These are phyloP conservation scores for Pantala flavescens DNA, from an alignment of 1,140 invertebrate genomes.

Conservation along the genomic window DNA sequence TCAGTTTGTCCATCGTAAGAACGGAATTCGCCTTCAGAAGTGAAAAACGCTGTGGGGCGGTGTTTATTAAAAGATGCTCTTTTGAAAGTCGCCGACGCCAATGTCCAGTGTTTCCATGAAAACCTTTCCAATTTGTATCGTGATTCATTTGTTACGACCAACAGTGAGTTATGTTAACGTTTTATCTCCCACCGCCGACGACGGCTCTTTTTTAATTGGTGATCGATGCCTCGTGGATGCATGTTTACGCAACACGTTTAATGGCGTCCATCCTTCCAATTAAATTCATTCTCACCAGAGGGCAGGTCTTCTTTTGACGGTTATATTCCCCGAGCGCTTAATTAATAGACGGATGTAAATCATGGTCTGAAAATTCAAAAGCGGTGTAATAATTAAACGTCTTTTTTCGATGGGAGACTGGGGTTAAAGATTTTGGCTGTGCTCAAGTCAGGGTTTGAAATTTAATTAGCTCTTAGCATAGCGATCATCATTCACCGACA, in stretches of 20 bases:
- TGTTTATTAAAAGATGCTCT: no score
- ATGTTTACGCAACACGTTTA: neutral
- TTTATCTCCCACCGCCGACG: neutral
- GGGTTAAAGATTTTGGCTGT: no score
- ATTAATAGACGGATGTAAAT: neutral
- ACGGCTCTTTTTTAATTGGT: neutral
- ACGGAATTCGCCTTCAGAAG: no score
- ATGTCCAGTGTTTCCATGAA: neutral
- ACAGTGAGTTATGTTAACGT: neutral
- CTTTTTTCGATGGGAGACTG: no score
- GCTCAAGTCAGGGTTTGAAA: no score
- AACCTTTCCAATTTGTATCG: neutral
- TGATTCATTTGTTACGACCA: slow-evolving; percentile 2
- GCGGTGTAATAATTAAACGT: neutral
- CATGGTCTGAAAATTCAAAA: neutral
- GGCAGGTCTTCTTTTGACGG: neutral
- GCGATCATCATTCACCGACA: no score
- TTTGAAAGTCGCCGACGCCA: neutral
- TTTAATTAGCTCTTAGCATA: no score
- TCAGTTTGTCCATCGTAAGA: no score
- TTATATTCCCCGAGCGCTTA: neutral
- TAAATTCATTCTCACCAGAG: slow-evolving; percentile 9
- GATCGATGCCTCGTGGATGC: neutral
- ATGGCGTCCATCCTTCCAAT: neutral
- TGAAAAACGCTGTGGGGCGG: no score